phyloP scores from a whole-genome alignment of 2,888 invertebrate genomes.

The Mellilla xanthometata region DNA sequence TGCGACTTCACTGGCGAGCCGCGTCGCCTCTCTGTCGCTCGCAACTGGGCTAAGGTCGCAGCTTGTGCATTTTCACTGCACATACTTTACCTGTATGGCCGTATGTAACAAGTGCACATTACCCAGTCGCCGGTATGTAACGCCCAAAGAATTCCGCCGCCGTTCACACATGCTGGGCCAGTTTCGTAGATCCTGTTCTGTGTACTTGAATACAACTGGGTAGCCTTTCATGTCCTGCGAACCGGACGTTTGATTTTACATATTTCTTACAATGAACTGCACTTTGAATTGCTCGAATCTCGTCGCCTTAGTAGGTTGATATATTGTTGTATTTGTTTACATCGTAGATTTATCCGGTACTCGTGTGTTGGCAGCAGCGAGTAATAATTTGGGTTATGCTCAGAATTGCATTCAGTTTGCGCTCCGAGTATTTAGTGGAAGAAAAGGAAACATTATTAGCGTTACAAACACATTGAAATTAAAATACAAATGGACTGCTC shows the following conservation, averaged over 20 bases:
- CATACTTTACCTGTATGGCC: constrained; percentile 20
- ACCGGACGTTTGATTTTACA: constrained; percentile 27
- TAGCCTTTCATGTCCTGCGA: constrained; percentile 14
- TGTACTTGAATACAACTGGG: constrained; percentile 27
- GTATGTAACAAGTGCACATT: constrained; percentile 31
- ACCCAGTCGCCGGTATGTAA: constrained; percentile 21
- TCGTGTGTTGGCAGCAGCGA: constrained; percentile 22
- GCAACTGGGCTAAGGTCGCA: constrained; percentile 72
- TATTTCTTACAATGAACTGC: constrained; percentile 22
- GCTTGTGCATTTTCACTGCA: constrained; percentile 60
- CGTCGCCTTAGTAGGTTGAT: constrained; percentile 4
- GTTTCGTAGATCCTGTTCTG: constrained; percentile 35
- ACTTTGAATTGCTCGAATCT: constrained; percentile 11
- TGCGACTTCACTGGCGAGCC: constrained; percentile 35
- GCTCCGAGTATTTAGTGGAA: constrained; percentile 21
- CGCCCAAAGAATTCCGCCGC: constrained; percentile 25
- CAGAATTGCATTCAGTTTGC: constrained; percentile 23
- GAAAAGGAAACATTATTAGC: too few species aligned
- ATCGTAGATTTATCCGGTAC: constrained; percentile 11
- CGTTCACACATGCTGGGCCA: constrained; percentile 36
- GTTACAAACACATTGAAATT: too few species aligned
- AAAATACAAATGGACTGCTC: too few species aligned
- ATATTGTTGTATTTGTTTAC: constrained; percentile 3
- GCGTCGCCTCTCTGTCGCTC: constrained; percentile 39
- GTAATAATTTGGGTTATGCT: constrained; percentile 27